These are phyloP conservation scores for Drosophila leonis DNA, from an alignment of 2,888 invertebrate species.

Conservation along the genomic window DNA sequence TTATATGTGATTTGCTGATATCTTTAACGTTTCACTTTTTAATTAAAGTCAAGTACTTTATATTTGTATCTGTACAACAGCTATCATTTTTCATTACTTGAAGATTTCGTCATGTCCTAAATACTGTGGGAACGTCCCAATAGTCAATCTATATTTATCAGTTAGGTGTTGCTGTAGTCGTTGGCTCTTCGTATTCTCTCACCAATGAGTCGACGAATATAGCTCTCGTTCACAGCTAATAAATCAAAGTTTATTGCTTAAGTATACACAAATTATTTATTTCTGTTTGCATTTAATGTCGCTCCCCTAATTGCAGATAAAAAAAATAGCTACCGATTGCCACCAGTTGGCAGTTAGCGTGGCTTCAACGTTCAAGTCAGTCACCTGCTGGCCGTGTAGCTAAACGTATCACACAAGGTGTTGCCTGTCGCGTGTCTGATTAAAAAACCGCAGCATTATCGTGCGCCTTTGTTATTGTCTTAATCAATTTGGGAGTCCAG, in stretches of 20 bases:
- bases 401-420: constrained; percentile 51
- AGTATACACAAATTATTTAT: constrained; percentile 61
- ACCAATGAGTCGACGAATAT: constrained; percentile 38
- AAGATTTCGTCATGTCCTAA: constrained; percentile 22
- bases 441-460: constrained; percentile 40
- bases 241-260: constrained; percentile 67
- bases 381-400: constrained; percentile 49
- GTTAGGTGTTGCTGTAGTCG: constrained; percentile 12
- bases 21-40: constrained; percentile 50
- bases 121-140: constrained; percentile 20
- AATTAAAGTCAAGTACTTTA: constrained; percentile 64
- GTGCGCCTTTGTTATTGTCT: constrained; percentile 49
- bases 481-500: constrained; percentile 24
- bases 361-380: constrained; percentile 41
- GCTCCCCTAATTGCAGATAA: constrained; percentile 32
- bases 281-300: constrained; percentile 34
- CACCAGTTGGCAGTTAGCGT: constrained; percentile 11
- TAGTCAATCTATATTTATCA: constrained; percentile 48
- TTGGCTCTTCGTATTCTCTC: constrained; percentile 4
- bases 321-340: constrained; percentile 20
- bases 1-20: constrained; percentile 30
- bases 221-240: constrained; percentile 44
- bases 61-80: constrained; percentile 33
- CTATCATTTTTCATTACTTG: constrained; percentile 26
- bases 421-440: constrained; percentile 19